These are phyloP conservation scores for Gymnoscopelus microlampas DNA, from an alignment of 2,797 vertebrate genomes.

Conservation along the genomic window DNA sequence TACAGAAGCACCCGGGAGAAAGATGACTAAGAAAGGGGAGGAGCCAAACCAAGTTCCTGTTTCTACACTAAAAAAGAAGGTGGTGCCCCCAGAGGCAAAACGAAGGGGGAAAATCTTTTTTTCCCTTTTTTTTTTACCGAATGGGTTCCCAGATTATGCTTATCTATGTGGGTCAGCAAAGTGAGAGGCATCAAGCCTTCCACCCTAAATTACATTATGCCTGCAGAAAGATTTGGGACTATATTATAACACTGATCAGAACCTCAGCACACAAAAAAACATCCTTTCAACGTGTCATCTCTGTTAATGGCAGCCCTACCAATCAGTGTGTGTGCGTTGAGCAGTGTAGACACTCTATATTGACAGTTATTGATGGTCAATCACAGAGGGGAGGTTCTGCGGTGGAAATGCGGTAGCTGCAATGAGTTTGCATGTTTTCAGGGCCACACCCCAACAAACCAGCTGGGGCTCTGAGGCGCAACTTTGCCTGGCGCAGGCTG, in stretches of 20 bases:
- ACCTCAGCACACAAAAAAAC: constrained; percentile 35
- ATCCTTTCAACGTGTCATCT: constrained; percentile 50
- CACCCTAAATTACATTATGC: constrained; percentile 26
- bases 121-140: too few species aligned
- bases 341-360: constrained; percentile 37
- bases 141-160: constrained; percentile 1
- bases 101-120: too few species aligned
- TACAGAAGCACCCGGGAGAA: too few species aligned
- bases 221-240: constrained; percentile 37
- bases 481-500: constrained; percentile 36
- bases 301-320: constrained; percentile 34
- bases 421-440: constrained; percentile 76
- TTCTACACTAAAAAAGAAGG: too few species aligned
- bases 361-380: constrained; percentile 63
- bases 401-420: constrained; percentile 73
- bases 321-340: constrained; percentile 30
- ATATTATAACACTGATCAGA: constrained; percentile 41
- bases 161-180: constrained; percentile 16
- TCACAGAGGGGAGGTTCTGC: constrained; percentile 65
- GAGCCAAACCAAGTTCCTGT: too few species aligned
- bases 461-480: constrained; percentile 16
- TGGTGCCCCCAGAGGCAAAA: too few species aligned
- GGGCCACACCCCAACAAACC: constrained; percentile 69
- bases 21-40: too few species aligned
- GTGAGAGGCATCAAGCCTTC: constrained; percentile 29